phyloP scores from a whole-genome alignment of 2,888 invertebrate species.

The Chrysomela aeneicollis region DNA sequence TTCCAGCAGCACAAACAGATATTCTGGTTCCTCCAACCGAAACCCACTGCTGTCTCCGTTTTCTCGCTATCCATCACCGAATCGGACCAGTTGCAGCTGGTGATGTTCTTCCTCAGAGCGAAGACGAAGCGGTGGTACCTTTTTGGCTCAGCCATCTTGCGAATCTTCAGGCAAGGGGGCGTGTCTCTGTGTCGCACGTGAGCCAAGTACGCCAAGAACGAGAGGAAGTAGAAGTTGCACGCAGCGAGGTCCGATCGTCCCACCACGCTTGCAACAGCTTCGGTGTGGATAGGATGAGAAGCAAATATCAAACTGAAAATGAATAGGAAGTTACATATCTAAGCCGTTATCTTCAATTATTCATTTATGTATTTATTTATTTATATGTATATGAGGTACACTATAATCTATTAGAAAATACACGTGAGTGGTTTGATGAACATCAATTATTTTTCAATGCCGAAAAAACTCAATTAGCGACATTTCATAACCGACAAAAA shows the following conservation, averaged over 20 bases:
- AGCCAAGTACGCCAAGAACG: constrained; percentile 85
- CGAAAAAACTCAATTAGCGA: too few relatives aligned
- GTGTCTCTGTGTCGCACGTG: constrained; percentile 74
- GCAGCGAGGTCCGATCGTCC: constrained; percentile 95
- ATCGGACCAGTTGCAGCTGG: constrained; percentile 56
- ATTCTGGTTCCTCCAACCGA: constrained; percentile 15
- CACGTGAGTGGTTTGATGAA: too few relatives aligned
- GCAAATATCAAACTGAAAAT: constrained; percentile 63
- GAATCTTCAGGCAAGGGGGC: constrained; percentile 52
- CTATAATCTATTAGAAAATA: too few relatives aligned
- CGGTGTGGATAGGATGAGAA: constrained; percentile 95
- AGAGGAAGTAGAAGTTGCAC: constrained; percentile 87
- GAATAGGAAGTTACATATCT: constrained; percentile 76
- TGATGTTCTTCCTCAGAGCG: constrained; percentile 55
- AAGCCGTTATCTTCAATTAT: too few relatives aligned
- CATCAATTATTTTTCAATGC: too few relatives aligned
- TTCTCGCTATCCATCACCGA: constrained; percentile 25
- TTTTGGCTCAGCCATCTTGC: constrained; percentile 46
- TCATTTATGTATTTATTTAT: too few relatives aligned
- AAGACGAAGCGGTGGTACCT: constrained; percentile 57
- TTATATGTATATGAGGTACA: too few relatives aligned
- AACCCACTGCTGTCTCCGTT: constrained; percentile 23
- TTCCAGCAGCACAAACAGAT: constrained; percentile 52
- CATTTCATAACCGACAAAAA: too few relatives aligned
- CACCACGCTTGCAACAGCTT: constrained; percentile 95